A percentile compares a stretch with the other conserved stretches of the same genome.
These are phyloP conservation scores for Trachelus iudaicus DNA, from an alignment of 2,888 invertebrate species.

Conservation along the genomic window DNA sequence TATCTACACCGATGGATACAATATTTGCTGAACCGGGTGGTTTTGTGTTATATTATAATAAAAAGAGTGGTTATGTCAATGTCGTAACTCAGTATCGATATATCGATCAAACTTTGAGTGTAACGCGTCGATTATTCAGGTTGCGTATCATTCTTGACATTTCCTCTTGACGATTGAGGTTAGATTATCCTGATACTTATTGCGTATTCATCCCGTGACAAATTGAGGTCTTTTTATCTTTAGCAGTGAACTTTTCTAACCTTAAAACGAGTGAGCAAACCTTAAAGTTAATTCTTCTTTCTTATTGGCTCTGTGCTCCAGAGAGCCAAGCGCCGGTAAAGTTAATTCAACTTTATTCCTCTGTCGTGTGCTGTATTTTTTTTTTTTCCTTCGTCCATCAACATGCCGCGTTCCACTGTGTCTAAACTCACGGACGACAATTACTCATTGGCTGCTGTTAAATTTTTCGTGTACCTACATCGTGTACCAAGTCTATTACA, in stretches of 20 bases:
- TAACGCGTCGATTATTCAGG: background rate
- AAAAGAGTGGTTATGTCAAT: background rate
- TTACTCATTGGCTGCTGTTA: background rate
- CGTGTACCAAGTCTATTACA: background rate
- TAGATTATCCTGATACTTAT: background rate
- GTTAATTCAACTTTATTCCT: background rate
- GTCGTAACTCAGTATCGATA: background rate
- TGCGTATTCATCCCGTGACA: background rate
- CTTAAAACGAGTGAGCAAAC: background rate
- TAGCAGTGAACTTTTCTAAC: background rate
- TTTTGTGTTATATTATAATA: background rate
- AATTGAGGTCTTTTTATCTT: background rate
- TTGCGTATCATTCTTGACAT: constrained; percentile 1
- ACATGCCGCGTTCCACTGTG: background rate
- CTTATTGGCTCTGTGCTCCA: too few relatives aligned
- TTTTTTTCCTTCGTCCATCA: background rate
- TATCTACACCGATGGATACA: background rate
- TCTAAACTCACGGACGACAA: background rate
- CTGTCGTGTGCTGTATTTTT: background rate
- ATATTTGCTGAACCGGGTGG: background rate
- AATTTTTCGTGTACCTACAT: background rate
- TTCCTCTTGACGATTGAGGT: constrained; percentile 3
- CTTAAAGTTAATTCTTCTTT: too few relatives aligned
- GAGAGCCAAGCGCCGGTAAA: too few relatives aligned
- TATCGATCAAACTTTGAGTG: background rate